Conservation (phyloP, 2,113 vertebrate species). For the Monarcha castaneiventris region DNA sequence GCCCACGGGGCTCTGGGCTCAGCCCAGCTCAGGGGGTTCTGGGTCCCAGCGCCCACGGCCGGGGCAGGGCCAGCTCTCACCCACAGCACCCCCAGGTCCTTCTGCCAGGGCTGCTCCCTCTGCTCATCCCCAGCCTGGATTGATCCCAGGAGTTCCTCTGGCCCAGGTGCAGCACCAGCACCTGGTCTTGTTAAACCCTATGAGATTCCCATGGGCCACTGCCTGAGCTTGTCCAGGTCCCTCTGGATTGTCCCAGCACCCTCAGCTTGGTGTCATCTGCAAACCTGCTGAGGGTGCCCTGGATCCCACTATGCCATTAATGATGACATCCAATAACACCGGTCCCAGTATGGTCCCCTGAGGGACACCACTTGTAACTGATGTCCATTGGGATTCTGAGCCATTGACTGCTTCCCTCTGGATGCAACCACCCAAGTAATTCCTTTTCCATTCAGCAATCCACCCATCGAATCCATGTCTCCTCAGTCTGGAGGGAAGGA, state of each 20-base stretch:
- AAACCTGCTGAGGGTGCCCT: not conserved
- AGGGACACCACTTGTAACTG: not conserved
- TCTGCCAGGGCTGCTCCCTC: not conserved
- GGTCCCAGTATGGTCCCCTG: not conserved
- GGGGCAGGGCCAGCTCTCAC: not conserved
- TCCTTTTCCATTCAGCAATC: not conserved
- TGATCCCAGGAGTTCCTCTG: not conserved
- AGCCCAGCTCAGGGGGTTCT: not conserved
- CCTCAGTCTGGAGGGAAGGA: not conserved
- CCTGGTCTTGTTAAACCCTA: not conserved
- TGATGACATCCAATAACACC: not conserved
- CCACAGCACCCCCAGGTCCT: not conserved
- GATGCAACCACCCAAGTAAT: not conserved
- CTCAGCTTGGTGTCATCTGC: not conserved
- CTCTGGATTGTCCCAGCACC: not conserved
- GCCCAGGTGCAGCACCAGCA: not conserved
- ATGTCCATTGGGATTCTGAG: not conserved
- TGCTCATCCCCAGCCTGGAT: not conserved
- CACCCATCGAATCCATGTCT: rapidly evolving
- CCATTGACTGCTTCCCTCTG: not conserved
- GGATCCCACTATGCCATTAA: not conserved
- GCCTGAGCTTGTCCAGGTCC: not conserved
- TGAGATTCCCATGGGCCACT: not conserved
- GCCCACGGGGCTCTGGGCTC: not conserved
- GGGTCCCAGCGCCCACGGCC: not conserved